Percentiles rank a stretch among this genome's conserved stretches.
These are phyloP conservation scores for Sinella curviseta DNA, from an alignment of 1,140 invertebrate species.

Conservation along the genomic window DNA sequence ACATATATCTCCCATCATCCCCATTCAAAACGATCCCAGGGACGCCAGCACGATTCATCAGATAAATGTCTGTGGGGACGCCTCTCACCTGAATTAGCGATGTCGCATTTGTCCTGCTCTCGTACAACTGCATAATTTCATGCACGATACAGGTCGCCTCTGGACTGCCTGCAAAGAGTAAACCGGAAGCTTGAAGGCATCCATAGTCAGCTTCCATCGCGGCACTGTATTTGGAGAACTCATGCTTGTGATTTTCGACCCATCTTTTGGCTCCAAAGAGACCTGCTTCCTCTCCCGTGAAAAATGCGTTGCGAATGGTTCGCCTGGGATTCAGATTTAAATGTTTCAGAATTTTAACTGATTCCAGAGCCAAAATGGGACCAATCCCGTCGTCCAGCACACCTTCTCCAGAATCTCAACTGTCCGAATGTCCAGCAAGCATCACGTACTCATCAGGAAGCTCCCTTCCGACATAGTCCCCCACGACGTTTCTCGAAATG, in stretches of 20 bases:
- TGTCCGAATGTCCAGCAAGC: slow-evolving; percentile 61
- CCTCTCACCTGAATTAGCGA: slow-evolving; percentile 35
- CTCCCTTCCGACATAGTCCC: slow-evolving; percentile 54
- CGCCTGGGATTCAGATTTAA: slow-evolving; percentile 56
- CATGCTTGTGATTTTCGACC: slow-evolving; percentile 51
- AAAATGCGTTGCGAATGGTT: slow-evolving; percentile 58
- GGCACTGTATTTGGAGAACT: slow-evolving; percentile 53
- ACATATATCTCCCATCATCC: slow-evolving; percentile 56
- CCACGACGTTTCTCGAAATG: slow-evolving; percentile 56
- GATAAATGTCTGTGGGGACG: slow-evolving; percentile 50
- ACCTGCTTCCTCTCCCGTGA: slow-evolving; percentile 60
- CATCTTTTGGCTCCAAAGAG: slow-evolving; percentile 54
- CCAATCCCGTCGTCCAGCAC: slow-evolving; percentile 63
- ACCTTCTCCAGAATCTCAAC: slow-evolving; percentile 60
- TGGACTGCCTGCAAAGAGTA: slow-evolving; percentile 62
- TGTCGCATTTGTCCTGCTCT: slow-evolving; percentile 43
- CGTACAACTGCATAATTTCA: slow-evolving; percentile 60
- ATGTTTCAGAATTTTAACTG: slow-evolving; percentile 54
- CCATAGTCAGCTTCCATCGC: slow-evolving; percentile 62
- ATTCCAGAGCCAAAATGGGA: slow-evolving; percentile 58
- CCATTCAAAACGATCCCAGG: slow-evolving; percentile 54
- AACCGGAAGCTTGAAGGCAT: slow-evolving; percentile 56
- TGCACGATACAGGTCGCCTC: slow-evolving; percentile 66
- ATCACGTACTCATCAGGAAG: slow-evolving; percentile 58
- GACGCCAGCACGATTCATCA: slow-evolving; percentile 51